Conservation (phyloP, 2,113 vertebrate species). For the Numida meleagris region DNA sequence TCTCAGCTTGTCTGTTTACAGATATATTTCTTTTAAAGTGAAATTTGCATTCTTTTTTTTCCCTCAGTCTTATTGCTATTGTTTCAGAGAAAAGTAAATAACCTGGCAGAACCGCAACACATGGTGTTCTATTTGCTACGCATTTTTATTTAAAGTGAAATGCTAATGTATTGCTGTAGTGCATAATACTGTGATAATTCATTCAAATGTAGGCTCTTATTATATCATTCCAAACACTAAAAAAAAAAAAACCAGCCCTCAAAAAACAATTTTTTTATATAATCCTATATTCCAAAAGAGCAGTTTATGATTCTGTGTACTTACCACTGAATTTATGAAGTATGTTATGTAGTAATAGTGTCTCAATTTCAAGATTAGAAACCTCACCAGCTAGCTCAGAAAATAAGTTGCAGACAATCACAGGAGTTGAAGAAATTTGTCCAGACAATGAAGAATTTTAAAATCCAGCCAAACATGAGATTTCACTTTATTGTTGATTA, state of each 20-base stretch:
- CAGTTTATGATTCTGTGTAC: not conserved
- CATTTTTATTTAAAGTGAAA: not conserved
- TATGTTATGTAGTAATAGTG: not conserved
- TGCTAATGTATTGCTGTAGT: not conserved
- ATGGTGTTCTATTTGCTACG: not conserved
- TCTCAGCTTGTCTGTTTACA: conserved; percentile 7
- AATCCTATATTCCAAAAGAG: not conserved
- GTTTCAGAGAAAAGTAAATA: conserved; percentile 21
- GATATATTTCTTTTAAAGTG: not conserved
- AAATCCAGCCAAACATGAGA: not conserved
- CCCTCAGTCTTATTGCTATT: not conserved
- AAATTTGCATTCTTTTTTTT: not conserved
- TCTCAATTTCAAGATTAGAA: not conserved
- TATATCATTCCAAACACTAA: not conserved
- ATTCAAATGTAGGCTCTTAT: not conserved
- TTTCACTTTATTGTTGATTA: not conserved
- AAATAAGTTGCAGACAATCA: not conserved
- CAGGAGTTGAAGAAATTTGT: not conserved
- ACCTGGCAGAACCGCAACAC: not conserved
- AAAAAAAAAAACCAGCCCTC: not conserved
- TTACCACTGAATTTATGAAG: not conserved
- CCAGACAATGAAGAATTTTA: not conserved
- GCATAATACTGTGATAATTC: not conserved
- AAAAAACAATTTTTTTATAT: not conserved
- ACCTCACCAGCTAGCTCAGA: not conserved